phyloP scores from a whole-genome alignment of 2,888 invertebrate genomes.

The Polydrusus cervinus region DNA sequence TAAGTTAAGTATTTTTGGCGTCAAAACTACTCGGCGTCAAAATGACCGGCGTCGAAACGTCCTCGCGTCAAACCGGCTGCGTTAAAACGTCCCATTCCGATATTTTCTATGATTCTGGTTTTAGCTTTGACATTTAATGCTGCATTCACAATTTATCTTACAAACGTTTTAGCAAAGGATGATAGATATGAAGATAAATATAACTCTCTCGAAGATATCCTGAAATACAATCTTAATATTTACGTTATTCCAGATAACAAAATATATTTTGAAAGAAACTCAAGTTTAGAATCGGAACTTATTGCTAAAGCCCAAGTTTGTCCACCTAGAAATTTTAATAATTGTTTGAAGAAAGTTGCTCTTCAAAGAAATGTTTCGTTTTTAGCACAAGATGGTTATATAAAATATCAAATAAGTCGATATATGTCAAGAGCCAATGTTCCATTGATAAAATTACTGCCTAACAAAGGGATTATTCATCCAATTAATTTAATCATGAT shows the following conservation, averaged over 20 bases:
- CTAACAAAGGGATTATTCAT: constrained; percentile 62
- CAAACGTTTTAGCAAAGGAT: constrained; percentile 60
- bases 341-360: constrained; percentile 60
- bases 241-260: constrained; percentile 57
- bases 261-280: constrained; percentile 57
- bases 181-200: constrained; percentile 60
- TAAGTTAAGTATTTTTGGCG: no score
- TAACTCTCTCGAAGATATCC: constrained; percentile 58
- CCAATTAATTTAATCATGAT: constrained; percentile 66
- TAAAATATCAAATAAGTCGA: constrained; percentile 61
- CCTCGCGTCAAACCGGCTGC: no score
- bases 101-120: constrained; percentile 58
- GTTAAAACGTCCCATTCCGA: no score
- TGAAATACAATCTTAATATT: constrained; percentile 59
- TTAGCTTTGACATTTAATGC: constrained; percentile 60
- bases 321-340: constrained; percentile 46
- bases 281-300: constrained; percentile 42
- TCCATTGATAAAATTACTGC: constrained; percentile 57
- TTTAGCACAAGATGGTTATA: constrained; percentile 62
- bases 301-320: constrained; percentile 56
- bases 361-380: constrained; percentile 58
- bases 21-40: no score
- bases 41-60: no score
- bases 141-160: constrained; percentile 61
- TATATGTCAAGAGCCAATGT: constrained; percentile 58